These are phyloP conservation scores for Notechis scutatus DNA, from an alignment of 2,113 vertebrate species.

Conservation along the genomic window DNA sequence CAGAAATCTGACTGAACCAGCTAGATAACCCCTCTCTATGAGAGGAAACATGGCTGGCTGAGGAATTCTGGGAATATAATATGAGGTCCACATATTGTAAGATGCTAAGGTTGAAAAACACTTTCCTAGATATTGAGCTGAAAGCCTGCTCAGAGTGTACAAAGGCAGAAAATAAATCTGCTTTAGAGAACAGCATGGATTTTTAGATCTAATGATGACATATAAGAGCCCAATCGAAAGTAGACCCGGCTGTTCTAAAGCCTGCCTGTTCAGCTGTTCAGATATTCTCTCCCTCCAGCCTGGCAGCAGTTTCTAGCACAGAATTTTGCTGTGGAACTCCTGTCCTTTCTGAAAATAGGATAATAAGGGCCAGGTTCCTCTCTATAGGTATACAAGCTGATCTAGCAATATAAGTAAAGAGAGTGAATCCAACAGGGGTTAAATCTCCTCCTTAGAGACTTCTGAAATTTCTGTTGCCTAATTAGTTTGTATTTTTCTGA, in stretches of 20 bases:
- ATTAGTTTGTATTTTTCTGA: not conserved
- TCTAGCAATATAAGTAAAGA: not conserved
- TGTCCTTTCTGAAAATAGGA: not conserved
- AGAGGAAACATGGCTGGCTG: not conserved
- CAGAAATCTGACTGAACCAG: not conserved
- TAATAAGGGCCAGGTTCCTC: not conserved
- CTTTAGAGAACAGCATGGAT: not conserved
- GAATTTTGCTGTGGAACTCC: not conserved
- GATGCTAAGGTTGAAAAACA: not conserved
- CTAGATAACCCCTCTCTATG: not conserved
- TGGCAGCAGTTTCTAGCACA: not conserved
- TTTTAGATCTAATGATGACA: not conserved
- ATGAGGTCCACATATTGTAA: not conserved
- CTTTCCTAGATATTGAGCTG: not conserved
- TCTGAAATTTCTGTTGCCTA: not conserved
- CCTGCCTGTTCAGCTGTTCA: not conserved
- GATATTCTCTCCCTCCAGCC: not conserved
- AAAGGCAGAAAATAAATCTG: not conserved
- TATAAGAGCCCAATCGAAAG: not conserved
- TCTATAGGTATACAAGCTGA: not conserved
- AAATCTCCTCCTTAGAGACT: not conserved
- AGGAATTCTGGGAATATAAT: not conserved
- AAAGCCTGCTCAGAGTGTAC: not conserved
- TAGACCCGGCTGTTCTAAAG: not conserved
- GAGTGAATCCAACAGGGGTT: not conserved